A percentile compares a stretch with the other conserved stretches of the same genome.
These are phyloP conservation scores for Stenchaetothrips biformis DNA, from an alignment of 2,888 invertebrate genomes.

Conservation along the genomic window DNA sequence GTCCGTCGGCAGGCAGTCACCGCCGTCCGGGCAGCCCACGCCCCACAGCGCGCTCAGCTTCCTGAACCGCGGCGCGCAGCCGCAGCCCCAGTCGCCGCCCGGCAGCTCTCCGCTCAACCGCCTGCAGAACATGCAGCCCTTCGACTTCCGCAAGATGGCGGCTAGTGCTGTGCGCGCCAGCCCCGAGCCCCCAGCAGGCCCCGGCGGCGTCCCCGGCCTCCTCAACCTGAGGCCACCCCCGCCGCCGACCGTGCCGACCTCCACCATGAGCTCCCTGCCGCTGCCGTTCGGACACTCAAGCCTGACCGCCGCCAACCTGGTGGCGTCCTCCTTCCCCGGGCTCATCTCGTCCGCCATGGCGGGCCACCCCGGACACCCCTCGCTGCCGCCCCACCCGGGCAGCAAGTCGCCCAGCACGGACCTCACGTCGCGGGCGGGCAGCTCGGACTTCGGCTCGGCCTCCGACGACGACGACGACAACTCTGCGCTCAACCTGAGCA, in stretches of 20 bases:
- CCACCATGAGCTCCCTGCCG: conserved; percentile 51
- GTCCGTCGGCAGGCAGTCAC: conserved; percentile 40
- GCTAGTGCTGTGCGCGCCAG: conserved; percentile 38
- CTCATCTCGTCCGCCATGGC: conserved; percentile 52
- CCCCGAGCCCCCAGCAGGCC: conserved; percentile 42
- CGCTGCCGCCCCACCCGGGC: conserved; percentile 36
- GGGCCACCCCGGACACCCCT: conserved; percentile 43
- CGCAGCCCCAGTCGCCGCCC: conserved; percentile 58
- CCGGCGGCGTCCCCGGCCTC: conserved; percentile 52
- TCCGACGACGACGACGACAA: conserved; percentile 58
- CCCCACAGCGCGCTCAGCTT: conserved; percentile 36
- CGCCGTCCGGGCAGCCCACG: conserved; percentile 49
- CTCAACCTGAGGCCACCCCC: conserved; percentile 48
- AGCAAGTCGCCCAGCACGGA: conserved; percentile 42
- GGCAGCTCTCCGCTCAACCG: conserved; percentile 75
- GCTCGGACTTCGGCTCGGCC: conserved; percentile 53
- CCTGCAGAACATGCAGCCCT: conserved; percentile 92
- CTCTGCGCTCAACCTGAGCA: conserved; percentile 60
- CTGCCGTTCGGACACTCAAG: conserved; percentile 48
- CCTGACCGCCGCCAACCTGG: conserved; percentile 56
- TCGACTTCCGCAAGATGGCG: conserved; percentile 76
- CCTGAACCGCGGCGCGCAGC: conserved; percentile 45
- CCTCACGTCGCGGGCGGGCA: conserved; percentile 48
- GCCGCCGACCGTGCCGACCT: conserved; percentile 57
- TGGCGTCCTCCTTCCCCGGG: conserved; percentile 59